Conservation (phyloP, 92 coral and sea anemone genomes). For the Epizoanthus stellaris region DNA sequence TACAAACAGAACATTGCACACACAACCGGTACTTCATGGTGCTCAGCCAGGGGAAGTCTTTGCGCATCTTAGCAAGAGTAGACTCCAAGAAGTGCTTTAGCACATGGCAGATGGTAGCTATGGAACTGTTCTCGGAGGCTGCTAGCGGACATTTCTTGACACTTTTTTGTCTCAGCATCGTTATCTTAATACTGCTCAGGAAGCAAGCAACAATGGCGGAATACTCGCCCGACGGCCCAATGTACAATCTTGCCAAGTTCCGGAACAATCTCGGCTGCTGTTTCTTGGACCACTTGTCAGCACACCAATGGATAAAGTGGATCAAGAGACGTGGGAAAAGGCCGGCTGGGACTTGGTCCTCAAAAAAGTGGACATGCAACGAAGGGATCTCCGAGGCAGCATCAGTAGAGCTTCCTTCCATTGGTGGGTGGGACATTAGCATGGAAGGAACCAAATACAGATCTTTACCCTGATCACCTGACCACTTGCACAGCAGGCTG, state of each 20-base stretch:
- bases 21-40: constrained; percentile 20
- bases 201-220: constrained; percentile 36
- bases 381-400: constrained; percentile 44
- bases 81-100: constrained; percentile 32
- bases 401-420: neutral
- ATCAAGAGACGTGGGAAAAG: constrained; percentile 58
- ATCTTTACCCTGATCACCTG: constrained; percentile 29
- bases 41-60: constrained; percentile 57
- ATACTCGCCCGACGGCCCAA: constrained; percentile 11
- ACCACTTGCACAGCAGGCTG: constrained; percentile 60
- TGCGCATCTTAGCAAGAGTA: constrained; percentile 53
- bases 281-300: constrained; percentile 18
- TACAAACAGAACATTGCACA: constrained; percentile 60
- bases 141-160: neutral
- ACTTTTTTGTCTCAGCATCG: neutral
- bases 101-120: constrained; percentile 15
- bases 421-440: constrained; percentile 43
- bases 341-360: constrained; percentile 49
- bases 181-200: neutral
- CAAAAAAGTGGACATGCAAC: constrained; percentile 48
- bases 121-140: neutral
- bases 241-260: constrained; percentile 54
- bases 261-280: constrained; percentile 36
- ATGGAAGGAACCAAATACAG: constrained; percentile 56
- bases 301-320: constrained; percentile 51